Conservation (phyloP, 2,888 invertebrate genomes). For the Anaspis maculata region DNA sequence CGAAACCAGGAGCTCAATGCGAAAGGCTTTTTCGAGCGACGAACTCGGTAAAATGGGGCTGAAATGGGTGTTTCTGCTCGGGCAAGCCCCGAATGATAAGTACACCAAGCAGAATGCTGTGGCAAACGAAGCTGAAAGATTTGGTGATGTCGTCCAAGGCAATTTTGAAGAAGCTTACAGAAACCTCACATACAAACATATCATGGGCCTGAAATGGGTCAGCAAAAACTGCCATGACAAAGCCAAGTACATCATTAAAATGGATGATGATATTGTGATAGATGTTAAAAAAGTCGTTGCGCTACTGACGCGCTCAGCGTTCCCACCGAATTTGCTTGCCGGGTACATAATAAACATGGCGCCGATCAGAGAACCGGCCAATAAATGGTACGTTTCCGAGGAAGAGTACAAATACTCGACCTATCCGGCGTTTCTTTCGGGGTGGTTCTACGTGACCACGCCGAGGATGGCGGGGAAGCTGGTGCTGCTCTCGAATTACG, state of each 20-base stretch:
- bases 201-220: conserved; percentile 75
- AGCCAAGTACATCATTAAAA: conserved; percentile 62
- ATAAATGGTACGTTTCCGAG: conserved; percentile 72
- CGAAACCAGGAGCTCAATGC: conserved; percentile 59
- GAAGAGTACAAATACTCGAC: conserved; percentile 52
- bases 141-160: conserved; percentile 67
- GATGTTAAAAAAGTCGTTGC: conserved; percentile 53
- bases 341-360: conserved; percentile 59
- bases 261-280: conserved; percentile 73
- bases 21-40: conserved; percentile 54
- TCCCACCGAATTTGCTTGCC: conserved; percentile 35
- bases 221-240: conserved; percentile 50
- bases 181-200: conserved; percentile 74
- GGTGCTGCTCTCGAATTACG: conserved; percentile 45
- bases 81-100: conserved; percentile 48
- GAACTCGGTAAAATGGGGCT: conserved; percentile 52
- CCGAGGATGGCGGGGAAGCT: conserved; percentile 53
- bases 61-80: conserved; percentile 62
- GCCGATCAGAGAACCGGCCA: conserved; percentile 57
- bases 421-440: conserved; percentile 73
- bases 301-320: conserved; percentile 39
- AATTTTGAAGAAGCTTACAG: conserved; percentile 68
- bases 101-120: conserved; percentile 50
- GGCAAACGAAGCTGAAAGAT: conserved; percentile 52
- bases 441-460: conserved; percentile 77